phyloP scores from a whole-genome alignment of 2,113 vertebrate genomes.

The Psammodynastes pulverulentus region DNA sequence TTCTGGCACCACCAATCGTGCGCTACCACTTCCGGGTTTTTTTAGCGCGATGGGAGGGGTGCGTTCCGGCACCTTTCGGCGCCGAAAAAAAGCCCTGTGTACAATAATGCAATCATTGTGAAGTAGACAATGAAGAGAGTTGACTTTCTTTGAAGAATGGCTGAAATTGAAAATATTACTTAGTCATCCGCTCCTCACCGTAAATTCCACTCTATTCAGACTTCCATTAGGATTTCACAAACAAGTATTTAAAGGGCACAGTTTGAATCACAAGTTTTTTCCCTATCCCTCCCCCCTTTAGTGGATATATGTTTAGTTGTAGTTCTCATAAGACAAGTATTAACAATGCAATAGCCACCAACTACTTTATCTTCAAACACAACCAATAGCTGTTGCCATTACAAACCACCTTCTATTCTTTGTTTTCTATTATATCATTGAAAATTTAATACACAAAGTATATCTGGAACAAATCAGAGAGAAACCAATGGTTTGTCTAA shows the following conservation, averaged over 20 bases:
- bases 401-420: background rate
- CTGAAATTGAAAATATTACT: background rate
- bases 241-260: background rate
- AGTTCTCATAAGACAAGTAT: background rate
- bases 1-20: too few relatives aligned
- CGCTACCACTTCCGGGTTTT: too few relatives aligned
- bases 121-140: background rate
- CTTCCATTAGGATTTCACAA: background rate
- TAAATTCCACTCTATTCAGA: background rate
- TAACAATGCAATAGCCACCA: background rate
- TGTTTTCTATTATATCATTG: background rate
- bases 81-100: too few relatives aligned
- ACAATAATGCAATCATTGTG: background rate
- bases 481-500: background rate
- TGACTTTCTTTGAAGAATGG: background rate
- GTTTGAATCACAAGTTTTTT: background rate
- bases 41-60: too few relatives aligned
- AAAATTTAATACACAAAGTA: background rate
- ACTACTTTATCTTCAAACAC: background rate
- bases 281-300: background rate
- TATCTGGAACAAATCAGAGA: background rate
- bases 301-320: background rate
- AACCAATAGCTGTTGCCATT: background rate
- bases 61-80: too few relatives aligned
- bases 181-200: background rate